These are phyloP conservation scores for Eurytoma californica DNA, from an alignment of 2,888 invertebrate species.

Conservation along the genomic window DNA sequence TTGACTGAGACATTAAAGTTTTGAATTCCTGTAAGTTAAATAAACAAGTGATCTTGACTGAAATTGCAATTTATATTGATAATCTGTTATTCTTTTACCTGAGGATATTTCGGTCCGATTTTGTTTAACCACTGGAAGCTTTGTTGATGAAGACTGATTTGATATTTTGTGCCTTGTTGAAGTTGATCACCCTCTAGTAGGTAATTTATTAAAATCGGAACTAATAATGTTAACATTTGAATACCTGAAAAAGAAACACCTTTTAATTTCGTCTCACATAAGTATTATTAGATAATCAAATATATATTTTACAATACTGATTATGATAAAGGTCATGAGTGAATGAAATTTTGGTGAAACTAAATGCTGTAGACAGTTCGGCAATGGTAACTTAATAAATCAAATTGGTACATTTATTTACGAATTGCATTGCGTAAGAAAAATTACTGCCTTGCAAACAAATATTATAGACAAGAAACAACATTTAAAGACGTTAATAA, in stretches of 20 bases:
- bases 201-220: conserved; percentile 93
- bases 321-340: no score
- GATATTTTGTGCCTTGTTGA: conserved; percentile 79
- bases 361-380: no score
- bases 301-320: no score
- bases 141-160: conserved; percentile 88
- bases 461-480: background rate
- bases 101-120: conserved; percentile 94
- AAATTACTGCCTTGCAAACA: background rate
- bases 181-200: conserved; percentile 83
- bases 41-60: background rate
- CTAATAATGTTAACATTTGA: conserved; percentile 91
- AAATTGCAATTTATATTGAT: background rate
- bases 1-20: conserved; percentile 89
- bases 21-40: conserved; percentile 86
- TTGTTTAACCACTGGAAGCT: conserved; percentile 92
- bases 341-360: no score
- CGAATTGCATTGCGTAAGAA: background rate
- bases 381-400: background rate
- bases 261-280: no score
- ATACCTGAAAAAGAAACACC: conserved; percentile 80
- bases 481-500: background rate
- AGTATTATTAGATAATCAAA: background rate
- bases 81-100: conserved; percentile 76
- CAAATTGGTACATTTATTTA: background rate